phyloP scores from a whole-genome alignment of 2,113 vertebrate species.

The Tupaia chinensis region DNA sequence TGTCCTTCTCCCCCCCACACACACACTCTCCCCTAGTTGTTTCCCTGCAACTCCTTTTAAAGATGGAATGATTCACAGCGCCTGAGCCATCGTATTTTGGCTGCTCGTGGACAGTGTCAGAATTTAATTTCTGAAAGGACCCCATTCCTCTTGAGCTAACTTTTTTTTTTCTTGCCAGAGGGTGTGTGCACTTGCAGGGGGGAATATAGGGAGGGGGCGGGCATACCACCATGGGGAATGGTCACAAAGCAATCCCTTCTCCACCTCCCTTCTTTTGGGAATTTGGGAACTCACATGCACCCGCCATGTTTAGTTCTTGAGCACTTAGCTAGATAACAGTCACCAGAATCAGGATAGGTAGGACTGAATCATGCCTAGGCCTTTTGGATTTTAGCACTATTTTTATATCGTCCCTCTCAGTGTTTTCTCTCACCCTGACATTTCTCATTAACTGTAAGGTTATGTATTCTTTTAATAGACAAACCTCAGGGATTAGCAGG shows the following conservation, averaged over 20 bases:
- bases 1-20: neutral
- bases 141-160: conserved; percentile 20
- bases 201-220: too few relatives aligned
- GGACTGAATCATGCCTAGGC: neutral
- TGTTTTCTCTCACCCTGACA: neutral
- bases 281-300: too few relatives aligned
- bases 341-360: neutral
- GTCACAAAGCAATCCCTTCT: too few relatives aligned
- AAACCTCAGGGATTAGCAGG: neutral
- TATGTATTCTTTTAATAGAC: neutral
- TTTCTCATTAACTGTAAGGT: neutral
- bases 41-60: conserved; percentile 28
- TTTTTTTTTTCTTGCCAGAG: too few relatives aligned
- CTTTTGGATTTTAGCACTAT: neutral
- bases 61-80: conserved; percentile 56
- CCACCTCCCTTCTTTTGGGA: too few relatives aligned
- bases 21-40: neutral
- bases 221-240: too few relatives aligned
- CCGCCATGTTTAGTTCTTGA: neutral
- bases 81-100: neutral
- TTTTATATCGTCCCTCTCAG: neutral
- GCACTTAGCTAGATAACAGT: neutral
- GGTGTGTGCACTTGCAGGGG: too few relatives aligned
- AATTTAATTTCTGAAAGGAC: conserved; percentile 55
- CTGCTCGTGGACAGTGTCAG: conserved; percentile 14